These are phyloP conservation scores for Catalaphyllia jardinei DNA, from an alignment of 64 coral and sea anemone species.

Conservation along the genomic window DNA sequence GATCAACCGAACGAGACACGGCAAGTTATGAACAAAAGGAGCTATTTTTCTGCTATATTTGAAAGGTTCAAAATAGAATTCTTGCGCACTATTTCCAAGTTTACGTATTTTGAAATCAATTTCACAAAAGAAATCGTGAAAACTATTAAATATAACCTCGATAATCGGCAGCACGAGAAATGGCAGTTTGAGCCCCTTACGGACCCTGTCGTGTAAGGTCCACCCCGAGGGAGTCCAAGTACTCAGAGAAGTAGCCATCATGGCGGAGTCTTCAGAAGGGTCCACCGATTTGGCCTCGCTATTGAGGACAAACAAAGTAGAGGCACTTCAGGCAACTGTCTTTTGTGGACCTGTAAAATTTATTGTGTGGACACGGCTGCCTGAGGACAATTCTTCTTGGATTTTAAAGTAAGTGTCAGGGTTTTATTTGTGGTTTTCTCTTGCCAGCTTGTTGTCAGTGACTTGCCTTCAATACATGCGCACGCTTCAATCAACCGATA, in stretches of 20 bases:
- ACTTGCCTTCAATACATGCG: too few species aligned
- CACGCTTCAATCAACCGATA: too few species aligned
- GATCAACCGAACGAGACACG: neutral
- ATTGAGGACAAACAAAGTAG: slow-evolving; percentile 55
- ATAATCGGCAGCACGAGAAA: neutral
- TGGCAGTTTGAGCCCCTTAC: slow-evolving; percentile 7
- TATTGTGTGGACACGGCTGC: slow-evolving; percentile 83
- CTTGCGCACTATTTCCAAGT: neutral
- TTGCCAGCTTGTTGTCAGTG: neutral
- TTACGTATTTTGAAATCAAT: neutral
- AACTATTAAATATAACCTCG: neutral
- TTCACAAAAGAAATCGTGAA: neutral
- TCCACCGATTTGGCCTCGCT: slow-evolving; percentile 52
- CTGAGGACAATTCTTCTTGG: slow-evolving; percentile 74
- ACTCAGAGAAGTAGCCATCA: slow-evolving; percentile 49
- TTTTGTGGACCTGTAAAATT: slow-evolving; percentile 66
- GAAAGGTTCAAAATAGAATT: neutral
- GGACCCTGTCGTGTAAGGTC: slow-evolving; percentile 23
- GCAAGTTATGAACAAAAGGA: neutral
- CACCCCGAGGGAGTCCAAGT: slow-evolving; percentile 50
- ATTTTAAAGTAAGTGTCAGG: slow-evolving; percentile 78
- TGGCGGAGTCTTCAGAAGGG: slow-evolving; percentile 62
- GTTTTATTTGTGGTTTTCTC: neutral
- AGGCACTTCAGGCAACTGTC: slow-evolving; percentile 64
- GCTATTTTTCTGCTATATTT: neutral